These are phyloP conservation scores for Glaucidium brasilianum DNA, from an alignment of 2,113 vertebrate genomes.

Conservation along the genomic window DNA sequence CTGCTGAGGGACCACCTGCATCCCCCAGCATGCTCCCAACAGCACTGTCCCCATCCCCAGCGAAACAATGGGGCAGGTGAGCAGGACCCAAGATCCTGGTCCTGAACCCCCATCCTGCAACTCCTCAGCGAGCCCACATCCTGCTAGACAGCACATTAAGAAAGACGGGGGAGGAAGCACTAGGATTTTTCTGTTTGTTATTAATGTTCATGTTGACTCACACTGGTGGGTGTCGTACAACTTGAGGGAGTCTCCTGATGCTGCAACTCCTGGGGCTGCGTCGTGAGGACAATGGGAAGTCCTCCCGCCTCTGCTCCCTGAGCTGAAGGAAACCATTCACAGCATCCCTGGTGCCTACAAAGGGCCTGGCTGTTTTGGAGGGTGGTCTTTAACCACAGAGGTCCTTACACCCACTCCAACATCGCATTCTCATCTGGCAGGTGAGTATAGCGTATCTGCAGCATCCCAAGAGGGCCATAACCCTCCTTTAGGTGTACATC, in stretches of 20 bases:
- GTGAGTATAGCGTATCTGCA: not conserved
- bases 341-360: too few relatives aligned
- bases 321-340: not conserved
- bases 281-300: not conserved
- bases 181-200: not conserved
- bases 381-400: not conserved
- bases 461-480: not conserved
- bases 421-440: accelerated
- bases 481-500: not conserved
- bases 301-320: not conserved
- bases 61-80: accelerated
- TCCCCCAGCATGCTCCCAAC: accelerated
- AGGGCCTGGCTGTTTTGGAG: not conserved
- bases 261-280: not conserved
- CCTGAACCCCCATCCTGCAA: accelerated
- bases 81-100: not conserved
- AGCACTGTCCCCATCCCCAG: accelerated
- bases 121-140: not conserved
- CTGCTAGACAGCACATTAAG: not conserved
- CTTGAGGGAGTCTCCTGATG: slow-evolving; percentile 7
- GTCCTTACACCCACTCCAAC: not conserved
- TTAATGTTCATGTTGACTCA: slow-evolving; percentile 24
- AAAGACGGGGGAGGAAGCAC: not conserved
- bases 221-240: not conserved
- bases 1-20: not conserved